Evolutionary conservation across 2,113 vertebrate genomes (phyloP), one percentile per base, ranked within the genome.

Genomic region (Daboia siamensis): DNA sequence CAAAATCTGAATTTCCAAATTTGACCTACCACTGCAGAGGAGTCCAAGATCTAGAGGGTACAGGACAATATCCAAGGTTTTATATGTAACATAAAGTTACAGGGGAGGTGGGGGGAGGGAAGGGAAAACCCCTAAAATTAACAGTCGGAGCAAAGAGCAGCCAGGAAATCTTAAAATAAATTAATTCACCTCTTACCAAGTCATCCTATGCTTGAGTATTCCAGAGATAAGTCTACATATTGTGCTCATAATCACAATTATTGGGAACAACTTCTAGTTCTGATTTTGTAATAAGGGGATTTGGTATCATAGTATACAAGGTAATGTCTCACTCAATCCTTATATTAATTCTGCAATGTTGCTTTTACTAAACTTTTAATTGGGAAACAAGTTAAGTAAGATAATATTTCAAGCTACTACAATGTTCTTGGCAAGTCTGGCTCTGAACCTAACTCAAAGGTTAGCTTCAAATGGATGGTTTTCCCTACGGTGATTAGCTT

Each of bases 1-100:
- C 96, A 97, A 96, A 95, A 96, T 96, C 94, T 97, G 96, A 97
- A 97, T 96, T 97, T 96, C 95, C 96, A 96, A 96, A 97, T 96
- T 86, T 96, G 96, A 97, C 95, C 96, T 95, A 94, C 95, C 92
- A 93, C 95, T 95, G 95, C 95, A 96, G 95, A 96, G 95, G 91
- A 96, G 95, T 91, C 96, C 89, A 92, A 95, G 96, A 95, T 95
- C 95, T 0, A 0, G 91, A 93, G 93, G 74, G 55, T 94, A 91
- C 48, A 51, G 88, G 85, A 64, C 23, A 59, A 8, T 52, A 2
- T 1, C 92, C 88, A 54, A 6, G 92, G 89, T 86, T 59, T 91
- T 86, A 64, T 54, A 15, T 86, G 56, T n/a, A 92, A 84, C 54
- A 59, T 20, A 52, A 85, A 90, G 23, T 46, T 44, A 91, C 88